phyloP scores from a whole-genome alignment of 2,113 vertebrate genomes.

The Haplochromis vanheusdeni region DNA sequence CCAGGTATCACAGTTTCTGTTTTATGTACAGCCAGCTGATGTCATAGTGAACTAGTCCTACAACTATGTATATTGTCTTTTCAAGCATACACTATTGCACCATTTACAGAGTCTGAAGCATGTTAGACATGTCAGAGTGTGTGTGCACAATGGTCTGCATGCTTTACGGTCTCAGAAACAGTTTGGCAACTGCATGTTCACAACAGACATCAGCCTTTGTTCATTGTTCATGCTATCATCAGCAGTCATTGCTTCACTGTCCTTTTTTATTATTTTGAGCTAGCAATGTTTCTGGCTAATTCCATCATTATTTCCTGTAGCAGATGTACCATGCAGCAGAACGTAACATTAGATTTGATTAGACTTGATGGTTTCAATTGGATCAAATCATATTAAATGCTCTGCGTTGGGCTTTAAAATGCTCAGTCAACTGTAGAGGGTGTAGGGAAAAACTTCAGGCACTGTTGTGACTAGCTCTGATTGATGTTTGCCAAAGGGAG shows the following conservation, averaged over 20 bases:
- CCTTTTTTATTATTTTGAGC: neutral
- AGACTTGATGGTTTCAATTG: constrained; percentile 48
- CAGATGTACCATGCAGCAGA: neutral
- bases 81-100: neutral
- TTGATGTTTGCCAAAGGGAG: neutral
- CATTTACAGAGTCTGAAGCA: neutral
- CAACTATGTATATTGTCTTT: neutral
- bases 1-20: neutral
- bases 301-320: constrained; percentile 17
- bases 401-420: constrained; percentile 11
- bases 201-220: neutral
- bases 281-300: constrained; percentile 20
- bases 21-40: neutral
- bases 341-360: constrained; percentile 30
- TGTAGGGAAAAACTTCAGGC: constrained; percentile 35
- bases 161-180: neutral
- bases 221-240: neutral
- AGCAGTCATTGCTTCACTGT: neutral
- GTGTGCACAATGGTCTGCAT: neutral
- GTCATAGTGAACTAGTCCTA: neutral
- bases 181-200: neutral
- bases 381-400: constrained; percentile 50
- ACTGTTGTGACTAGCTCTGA: constrained; percentile 19
- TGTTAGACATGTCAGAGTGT: neutral
- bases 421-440: constrained; percentile 38